Percentiles rank a stretch among this genome's conserved stretches.
These are phyloP conservation scores for Quadroppia sp. DNA, from an alignment of 2,888 invertebrate species.

Conservation along the genomic window DNA sequence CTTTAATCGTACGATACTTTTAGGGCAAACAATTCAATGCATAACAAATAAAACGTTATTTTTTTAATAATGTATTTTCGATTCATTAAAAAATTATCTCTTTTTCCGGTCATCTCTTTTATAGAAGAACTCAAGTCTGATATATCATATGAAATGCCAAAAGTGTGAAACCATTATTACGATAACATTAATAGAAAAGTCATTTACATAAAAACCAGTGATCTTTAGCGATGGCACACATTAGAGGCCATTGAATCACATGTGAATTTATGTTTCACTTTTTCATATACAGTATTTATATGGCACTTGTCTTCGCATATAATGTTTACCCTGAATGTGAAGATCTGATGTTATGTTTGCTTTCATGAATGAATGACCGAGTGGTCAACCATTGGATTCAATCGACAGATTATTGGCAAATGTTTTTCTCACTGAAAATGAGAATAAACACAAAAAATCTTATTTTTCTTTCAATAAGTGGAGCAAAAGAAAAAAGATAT, in stretches of 20 bases:
- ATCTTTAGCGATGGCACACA: not conserved
- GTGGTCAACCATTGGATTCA: not conserved
- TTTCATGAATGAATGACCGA: not conserved
- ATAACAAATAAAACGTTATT: no score
- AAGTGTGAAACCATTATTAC: no score
- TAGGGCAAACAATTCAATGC: not conserved
- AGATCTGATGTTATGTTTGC: not conserved
- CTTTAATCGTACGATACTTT: not conserved
- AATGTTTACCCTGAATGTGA: not conserved
- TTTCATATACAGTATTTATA: not conserved
- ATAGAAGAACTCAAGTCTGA: no score
- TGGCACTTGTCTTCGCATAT: not conserved
- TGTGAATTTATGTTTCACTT: not conserved
- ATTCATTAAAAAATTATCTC: no score
- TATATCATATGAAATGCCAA: no score
- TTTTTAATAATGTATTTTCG: no score
- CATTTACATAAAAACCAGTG: not conserved
- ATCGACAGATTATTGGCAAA: constrained; percentile 17
- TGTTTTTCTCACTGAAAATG: not conserved
- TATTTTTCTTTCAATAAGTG: not conserved
- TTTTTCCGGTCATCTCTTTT: no score
- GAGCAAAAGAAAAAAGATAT: not conserved
- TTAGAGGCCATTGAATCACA: not conserved
- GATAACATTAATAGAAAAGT: no score
- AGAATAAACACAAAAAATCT: not conserved